Evolutionary conservation across 2,797 vertebrate species (phyloP), one percentile per base, ranked within the genome.

Genomic region (Lepidocolaptes lacrymiger): DNA sequence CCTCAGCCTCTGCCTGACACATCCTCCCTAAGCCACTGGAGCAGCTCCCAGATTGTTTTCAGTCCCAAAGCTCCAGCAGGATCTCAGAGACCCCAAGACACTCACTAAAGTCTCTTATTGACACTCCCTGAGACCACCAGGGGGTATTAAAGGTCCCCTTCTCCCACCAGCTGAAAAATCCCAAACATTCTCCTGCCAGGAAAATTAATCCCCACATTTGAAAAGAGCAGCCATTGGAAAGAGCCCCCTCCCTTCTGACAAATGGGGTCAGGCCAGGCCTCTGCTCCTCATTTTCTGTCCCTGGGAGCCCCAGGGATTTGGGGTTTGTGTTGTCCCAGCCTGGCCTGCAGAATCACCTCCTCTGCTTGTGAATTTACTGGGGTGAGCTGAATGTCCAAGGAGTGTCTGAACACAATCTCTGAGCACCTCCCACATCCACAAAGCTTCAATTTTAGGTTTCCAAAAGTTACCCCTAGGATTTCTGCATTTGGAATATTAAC

Each of bases 171-270:
- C 83, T 90, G 77, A 85, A 92, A 95, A 88, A 89, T 66, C 69
- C 77, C 76, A 86, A 93, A 85, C 83, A 95, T 90, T 95, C 77
- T 87, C 67, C 77, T 96, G 94, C 88, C 92, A 95, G 80, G 88
- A 93, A 89, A 89, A 97, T 97, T 89, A 91, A 91, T 94, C 67
- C 94, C 72, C 74, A 39, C 89, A 90, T 95, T 95, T 95, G 89
- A 95, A 28, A 91, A 39, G 91, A 94, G 91, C 91, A 96, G 88
- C 49, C 85, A 78, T 32, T 95, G 88, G 91, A 91, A 64, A 95
- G 73, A 84, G 83, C 73, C 74, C 63, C 85, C 52, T 86, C 55
- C 88, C 56, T 67, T 49, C 0, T 30, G 73, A 88, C 3, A 3
- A 51, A 54, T 1, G 7, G 79, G 76, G 91, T 91, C 89, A 93